Evolutionary conservation across 2,113 vertebrate genomes (phyloP), one percentile per base, ranked within the genome.

Genomic region (Neofelis nebulosa): DNA sequence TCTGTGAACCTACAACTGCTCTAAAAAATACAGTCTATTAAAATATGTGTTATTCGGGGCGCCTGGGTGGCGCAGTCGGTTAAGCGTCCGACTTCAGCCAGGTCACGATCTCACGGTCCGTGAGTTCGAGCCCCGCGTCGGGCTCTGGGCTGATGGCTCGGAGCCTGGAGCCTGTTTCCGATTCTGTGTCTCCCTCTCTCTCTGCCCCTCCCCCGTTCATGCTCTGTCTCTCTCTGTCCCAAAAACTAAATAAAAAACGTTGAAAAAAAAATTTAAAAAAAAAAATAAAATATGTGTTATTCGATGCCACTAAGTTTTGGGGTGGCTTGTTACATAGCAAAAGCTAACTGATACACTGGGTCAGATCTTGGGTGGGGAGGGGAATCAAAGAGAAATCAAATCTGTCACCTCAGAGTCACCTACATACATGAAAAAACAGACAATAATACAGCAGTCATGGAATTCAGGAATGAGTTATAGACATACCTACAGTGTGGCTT

Each of bases 391-490:
- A 12, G 15, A 19, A 90, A 65, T 18, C 61, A 61, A 82, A 57
- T 25, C 63, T 85, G n/a, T 48, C 83, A 89, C 66, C 31, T 95
- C 74, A 73, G 45, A 91, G 81, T 92, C 73, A 84, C 23, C 81
- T 33, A 90, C 14, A 84, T 33, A 83, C 88, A 91, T 84, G 36
- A 88, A 69, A 92, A 94, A 85, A 86, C 48, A 69, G 29, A 74
- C 38, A n/a, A 8, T 33, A 63, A 71, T 79, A 86, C 3, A 55
- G 14, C 31, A 74, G 27, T 31, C 5, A 21, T 61, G 13, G 65
- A 45, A 82, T 95, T 66, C 89, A 90, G 65, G 21, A 94, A 31
- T 31, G 4, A 52, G 19, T 84, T 68, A 33, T 1, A 81, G 55
- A 66, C 6, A 65, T 12, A n/a, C 16, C 65, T 57, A 5, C 29